phyloP scores from a whole-genome alignment of 2,113 vertebrate genomes.

The Sander vitreus region DNA sequence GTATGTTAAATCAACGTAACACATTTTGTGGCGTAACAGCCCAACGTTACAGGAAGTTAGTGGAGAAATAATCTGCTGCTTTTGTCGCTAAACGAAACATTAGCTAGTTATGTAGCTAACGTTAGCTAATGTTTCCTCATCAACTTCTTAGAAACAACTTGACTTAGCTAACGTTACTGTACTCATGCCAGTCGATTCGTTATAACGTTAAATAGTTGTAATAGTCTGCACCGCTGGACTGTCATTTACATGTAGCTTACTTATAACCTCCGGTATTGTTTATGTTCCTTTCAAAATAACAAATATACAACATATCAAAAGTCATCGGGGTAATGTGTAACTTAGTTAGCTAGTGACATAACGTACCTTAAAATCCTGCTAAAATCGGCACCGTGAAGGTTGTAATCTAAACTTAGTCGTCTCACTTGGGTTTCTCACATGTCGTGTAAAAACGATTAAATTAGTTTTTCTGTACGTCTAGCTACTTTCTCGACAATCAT shows the following conservation, averaged over 20 bases:
- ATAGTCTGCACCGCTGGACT: neutral
- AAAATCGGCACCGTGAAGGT: neutral
- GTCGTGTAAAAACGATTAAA: neutral
- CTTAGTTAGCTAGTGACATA: conserved; percentile 11
- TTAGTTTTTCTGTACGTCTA: fast-evolving
- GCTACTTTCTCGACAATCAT: neutral
- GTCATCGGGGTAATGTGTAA: no score
- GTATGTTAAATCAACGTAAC: neutral
- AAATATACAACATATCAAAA: neutral
- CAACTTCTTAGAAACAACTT: neutral
- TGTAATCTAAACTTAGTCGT: neutral
- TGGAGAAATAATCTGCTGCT: neutral
- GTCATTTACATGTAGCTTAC: neutral
- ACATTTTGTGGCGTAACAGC: neutral
- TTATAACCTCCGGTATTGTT: fast-evolving
- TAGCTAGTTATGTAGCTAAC: neutral
- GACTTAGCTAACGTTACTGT: neutral
- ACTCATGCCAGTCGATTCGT: neutral
- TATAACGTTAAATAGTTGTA: neutral
- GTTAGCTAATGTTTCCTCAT: neutral
- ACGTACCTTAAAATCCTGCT: conserved; percentile 25
- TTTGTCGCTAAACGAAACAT: neutral
- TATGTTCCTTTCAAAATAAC: no score
- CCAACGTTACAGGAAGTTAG: neutral
- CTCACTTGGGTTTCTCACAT: conserved; percentile 7